Evolutionary conservation across 1,140 invertebrate genomes (phyloP).

Genomic region (Catajapyx aquilonaris): DNA sequence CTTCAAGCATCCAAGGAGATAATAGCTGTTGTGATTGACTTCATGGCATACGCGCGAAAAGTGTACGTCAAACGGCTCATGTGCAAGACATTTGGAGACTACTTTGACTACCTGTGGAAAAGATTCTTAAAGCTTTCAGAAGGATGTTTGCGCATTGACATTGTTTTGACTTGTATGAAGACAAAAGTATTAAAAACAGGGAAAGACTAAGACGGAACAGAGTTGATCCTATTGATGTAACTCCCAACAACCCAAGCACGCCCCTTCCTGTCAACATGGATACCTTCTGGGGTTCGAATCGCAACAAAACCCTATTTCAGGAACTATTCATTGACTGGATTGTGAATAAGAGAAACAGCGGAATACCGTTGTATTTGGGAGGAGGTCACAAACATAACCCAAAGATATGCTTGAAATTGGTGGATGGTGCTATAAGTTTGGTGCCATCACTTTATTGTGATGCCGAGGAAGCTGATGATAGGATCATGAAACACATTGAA

Average conservation of each 20-base stretch:
- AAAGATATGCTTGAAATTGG: slow-evolving; percentile 6
- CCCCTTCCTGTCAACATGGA: slow-evolving; percentile 1
- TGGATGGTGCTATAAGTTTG: background rate
- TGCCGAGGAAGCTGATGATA: background rate
- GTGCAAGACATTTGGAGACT: slow-evolving; percentile 1
- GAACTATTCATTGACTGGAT: too few species aligned
- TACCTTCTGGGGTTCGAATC: slow-evolving; percentile 1
- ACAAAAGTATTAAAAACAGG: background rate
- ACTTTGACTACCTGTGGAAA: background rate
- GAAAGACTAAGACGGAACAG: background rate
- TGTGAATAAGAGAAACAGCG: background rate
- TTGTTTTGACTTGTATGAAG: slow-evolving; percentile 1
- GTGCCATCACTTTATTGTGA: background rate
- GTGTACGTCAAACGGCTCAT: background rate
- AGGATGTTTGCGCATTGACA: background rate
- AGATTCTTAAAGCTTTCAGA: background rate
- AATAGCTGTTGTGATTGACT: background rate
- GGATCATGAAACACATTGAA: slow-evolving; percentile 1
- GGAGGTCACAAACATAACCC: slow-evolving; percentile 6
- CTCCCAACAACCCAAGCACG: background rate
- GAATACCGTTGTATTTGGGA: background rate
- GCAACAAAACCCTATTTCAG: background rate
- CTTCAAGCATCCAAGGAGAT: background rate
- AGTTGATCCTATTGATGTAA: background rate
- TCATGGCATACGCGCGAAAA: background rate